These are phyloP conservation scores for Rhinophrynus dorsalis DNA, from an alignment of 2,797 vertebrate genomes.

Conservation along the genomic window DNA sequence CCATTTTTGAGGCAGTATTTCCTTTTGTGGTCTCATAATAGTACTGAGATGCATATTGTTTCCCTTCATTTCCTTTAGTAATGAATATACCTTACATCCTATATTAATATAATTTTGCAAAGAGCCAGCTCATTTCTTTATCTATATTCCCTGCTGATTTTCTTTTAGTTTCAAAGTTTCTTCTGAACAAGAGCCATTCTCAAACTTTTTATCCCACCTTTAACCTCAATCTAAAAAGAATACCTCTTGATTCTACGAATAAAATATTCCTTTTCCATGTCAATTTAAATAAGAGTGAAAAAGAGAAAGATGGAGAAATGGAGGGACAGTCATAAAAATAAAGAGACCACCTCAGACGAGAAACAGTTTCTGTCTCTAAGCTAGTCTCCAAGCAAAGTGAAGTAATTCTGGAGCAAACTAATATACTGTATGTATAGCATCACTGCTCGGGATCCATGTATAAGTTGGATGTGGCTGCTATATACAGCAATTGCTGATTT, in stretches of 20 bases:
- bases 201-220: conserved; percentile 43
- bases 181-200: conserved; percentile 46
- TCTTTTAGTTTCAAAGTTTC: conserved; percentile 41
- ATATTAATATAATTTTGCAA: conserved; percentile 45
- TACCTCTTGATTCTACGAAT: conserved; percentile 38
- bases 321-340: background rate
- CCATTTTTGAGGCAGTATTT: conserved; percentile 41
- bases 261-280: conserved; percentile 30
- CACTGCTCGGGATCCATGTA: too few relatives aligned
- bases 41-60: conserved; percentile 35
- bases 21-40: conserved; percentile 41
- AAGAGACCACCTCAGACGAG: background rate
- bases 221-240: conserved; percentile 40
- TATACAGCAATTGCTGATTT: too few relatives aligned
- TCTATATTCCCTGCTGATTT: conserved; percentile 44
- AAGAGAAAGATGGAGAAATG: background rate
- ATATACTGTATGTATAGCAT: too few relatives aligned
- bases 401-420: too few relatives aligned
- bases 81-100: conserved; percentile 47
- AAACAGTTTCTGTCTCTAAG: too few relatives aligned
- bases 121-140: conserved; percentile 39
- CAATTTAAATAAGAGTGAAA: conserved; percentile 21
- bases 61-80: conserved; percentile 48
- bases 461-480: too few relatives aligned
- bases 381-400: too few relatives aligned